phyloP scores from a whole-genome alignment of 1,140 invertebrate genomes.

The Leptinotarsa undecemlineata region DNA sequence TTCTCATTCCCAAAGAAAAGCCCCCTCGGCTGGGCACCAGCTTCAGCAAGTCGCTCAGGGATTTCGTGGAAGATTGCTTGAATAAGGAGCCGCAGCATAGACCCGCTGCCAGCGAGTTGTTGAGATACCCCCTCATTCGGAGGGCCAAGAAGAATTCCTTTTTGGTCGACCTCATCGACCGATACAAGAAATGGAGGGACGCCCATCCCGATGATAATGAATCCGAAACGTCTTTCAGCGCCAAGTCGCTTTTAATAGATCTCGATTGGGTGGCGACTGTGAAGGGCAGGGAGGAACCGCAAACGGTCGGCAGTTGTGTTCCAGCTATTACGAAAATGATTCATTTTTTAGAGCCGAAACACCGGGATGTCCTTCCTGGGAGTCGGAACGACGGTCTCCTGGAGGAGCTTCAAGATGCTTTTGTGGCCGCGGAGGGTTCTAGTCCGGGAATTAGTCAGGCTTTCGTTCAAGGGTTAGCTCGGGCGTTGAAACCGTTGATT shows the following conservation, averaged over 20 bases:
- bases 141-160: conserved; percentile 97
- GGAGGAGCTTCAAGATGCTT: conserved; percentile 79
- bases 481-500: conserved; percentile 69
- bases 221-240: conserved; percentile 77
- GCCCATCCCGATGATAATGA: conserved; percentile 80
- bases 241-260: conserved; percentile 54
- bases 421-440: conserved; percentile 79
- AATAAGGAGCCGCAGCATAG: conserved; percentile 99
- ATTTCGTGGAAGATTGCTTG: conserved; percentile 98
- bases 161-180: conserved; percentile 92
- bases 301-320: conserved; percentile 51
- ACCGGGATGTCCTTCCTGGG: conserved; percentile 61
- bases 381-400: no score
- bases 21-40: conserved; percentile 96
- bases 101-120: conserved; percentile 91
- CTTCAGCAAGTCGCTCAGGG: conserved; percentile 96
- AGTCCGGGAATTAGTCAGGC: conserved; percentile 80
- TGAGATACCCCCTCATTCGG: conserved; percentile 91
- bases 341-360: conserved; percentile 44
- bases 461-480: conserved; percentile 76
- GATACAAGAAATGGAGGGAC: conserved; percentile 95
- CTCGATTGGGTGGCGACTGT: conserved; percentile 93
- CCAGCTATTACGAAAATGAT: conserved; percentile 51
- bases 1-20: conserved; percentile 99
- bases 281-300: conserved; percentile 54